phyloP scores from a whole-genome alignment of 1,140 invertebrate genomes.

The Trichomalopsis sarcophagae region DNA sequence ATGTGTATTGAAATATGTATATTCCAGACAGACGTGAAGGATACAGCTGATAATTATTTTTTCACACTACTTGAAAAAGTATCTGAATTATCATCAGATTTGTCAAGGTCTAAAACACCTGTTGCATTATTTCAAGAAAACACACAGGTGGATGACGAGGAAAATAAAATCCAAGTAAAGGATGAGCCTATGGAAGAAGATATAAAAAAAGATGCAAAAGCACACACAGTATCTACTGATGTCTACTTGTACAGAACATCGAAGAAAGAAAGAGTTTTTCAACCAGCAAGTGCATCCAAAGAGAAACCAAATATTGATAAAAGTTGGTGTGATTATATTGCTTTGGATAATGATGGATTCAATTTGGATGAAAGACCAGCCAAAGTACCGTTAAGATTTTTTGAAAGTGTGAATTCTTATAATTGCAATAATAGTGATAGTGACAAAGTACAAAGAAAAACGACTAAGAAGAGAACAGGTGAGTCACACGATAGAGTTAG shows the following conservation, averaged over 20 bases:
- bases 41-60: constrained; percentile 56
- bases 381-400: constrained; percentile 32
- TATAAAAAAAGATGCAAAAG: constrained; percentile 18
- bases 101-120: constrained; percentile 41
- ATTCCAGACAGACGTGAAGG: constrained; percentile 53
- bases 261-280: constrained; percentile 45
- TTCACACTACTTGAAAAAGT: constrained; percentile 56
- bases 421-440: constrained; percentile 40
- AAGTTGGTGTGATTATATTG: constrained; percentile 33
- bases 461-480: constrained; percentile 3
- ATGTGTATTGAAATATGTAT: not conserved
- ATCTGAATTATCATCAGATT: constrained; percentile 52
- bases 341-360: constrained; percentile 27
- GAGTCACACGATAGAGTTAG: constrained; percentile 21
- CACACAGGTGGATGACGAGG: not conserved
- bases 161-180: not conserved
- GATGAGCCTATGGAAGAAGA: constrained; percentile 21
- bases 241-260: constrained; percentile 49
- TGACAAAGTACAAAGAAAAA: constrained; percentile 26
- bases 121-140: constrained; percentile 42
- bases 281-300: constrained; percentile 1
- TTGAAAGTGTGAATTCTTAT: constrained; percentile 11
- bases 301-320: not conserved
- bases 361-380: not conserved
- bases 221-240: constrained; percentile 13